Evolutionary conservation across 2,888 invertebrate genomes (phyloP), one percentile per base, ranked within the genome.

Genomic region (Dryobotodes eremita): DNA sequence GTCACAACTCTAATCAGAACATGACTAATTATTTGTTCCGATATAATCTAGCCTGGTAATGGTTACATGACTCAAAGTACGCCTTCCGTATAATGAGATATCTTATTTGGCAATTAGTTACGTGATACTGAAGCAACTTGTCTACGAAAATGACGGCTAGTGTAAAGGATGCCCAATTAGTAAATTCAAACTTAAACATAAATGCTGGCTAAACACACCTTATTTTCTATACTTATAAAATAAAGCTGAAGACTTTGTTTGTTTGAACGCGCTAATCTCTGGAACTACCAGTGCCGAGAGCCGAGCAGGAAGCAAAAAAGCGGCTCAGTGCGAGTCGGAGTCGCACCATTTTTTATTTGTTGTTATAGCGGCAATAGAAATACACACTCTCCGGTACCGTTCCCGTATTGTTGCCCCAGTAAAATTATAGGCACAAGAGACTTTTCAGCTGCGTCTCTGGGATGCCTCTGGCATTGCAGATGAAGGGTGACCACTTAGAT

Each of bases 11-110:
- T 76, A 83, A 65, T 75, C 53, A 42, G 70, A 78, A 86, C 11
- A 71, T 85, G 79, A 83, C 70, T 86, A 73, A 88, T 42, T n/a
- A 71, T 64, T 72, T 73, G 74, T 74, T 74, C 26, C 36, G 17
- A 69, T 70, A 36, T 48, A 13, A 62, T 73, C 46, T 77, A 78
- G 80, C 55, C 76, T 79, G 61, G 42, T 65, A 11, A 65, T 46
- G 64, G 62, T 71, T 64, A 59, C 70, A 78, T 36, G 74, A 71
- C n/a, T 79, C 23, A 26, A 66, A 59, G 59, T 59, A 42, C 15
- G 4, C 36, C n/a, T 31, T 69, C 70, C 17, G 15, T 62, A 20
- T 53, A 46, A 15, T 42, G 26, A 55, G 15, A 26, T 61, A 48
- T 71, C 26, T 46, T 55, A 48, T 61, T 46, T 53, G 42, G 11